Conservation (phyloP, 2,113 vertebrate genomes). For the Arvicanthis niloticus region DNA sequence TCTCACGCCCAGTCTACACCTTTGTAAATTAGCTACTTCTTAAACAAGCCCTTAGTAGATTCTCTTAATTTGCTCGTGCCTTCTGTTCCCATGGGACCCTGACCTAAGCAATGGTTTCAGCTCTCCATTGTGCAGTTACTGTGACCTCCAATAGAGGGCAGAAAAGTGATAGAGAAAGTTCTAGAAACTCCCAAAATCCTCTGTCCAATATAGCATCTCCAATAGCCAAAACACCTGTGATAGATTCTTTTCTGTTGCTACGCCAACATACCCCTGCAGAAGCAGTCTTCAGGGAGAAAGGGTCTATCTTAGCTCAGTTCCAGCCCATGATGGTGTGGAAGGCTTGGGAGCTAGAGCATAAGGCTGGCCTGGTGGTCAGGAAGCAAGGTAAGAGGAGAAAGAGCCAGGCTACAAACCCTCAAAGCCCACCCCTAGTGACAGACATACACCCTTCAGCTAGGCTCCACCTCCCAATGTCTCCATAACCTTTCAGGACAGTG, state of each 20-base stretch:
- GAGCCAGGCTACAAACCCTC: background rate
- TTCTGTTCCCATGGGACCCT: background rate
- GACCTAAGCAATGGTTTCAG: background rate
- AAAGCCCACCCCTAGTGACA: background rate
- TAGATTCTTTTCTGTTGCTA: background rate
- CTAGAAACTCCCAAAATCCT: background rate
- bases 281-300: background rate
- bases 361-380: background rate
- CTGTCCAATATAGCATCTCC: background rate
- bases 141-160: background rate
- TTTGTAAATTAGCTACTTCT: background rate
- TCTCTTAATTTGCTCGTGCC: background rate
- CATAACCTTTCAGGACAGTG: too few relatives aligned
- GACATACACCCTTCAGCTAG: background rate
- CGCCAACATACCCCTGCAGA: background rate
- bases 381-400: background rate
- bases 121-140: background rate
- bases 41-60: background rate
- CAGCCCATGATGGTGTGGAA: background rate
- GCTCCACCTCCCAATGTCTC: background rate
- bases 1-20: background rate
- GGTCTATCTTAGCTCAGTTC: background rate
- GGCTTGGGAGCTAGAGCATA: too few relatives aligned
- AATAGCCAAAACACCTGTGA: background rate
- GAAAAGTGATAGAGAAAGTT: background rate